Conservation (phyloP, 2,797 vertebrate genomes). For the Alectoris magna region DNA sequence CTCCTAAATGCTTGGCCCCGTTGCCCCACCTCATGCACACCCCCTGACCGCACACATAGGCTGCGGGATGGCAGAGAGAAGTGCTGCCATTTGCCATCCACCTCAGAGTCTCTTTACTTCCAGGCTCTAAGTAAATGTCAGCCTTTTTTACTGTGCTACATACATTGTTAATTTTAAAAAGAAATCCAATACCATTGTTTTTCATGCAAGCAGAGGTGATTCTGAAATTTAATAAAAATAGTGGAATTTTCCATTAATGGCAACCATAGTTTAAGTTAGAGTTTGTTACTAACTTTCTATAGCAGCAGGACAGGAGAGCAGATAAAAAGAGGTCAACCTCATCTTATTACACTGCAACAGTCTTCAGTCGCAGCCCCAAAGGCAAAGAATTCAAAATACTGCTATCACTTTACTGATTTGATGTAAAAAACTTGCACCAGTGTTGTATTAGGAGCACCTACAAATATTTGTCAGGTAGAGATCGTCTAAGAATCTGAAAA, state of each 20-base stretch:
- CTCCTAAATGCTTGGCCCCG: not conserved
- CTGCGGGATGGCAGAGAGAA: constrained; percentile 14
- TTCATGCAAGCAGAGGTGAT: constrained; percentile 47
- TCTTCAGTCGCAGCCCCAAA: constrained; percentile 10
- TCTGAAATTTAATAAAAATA: constrained; percentile 71
- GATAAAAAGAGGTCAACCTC: constrained; percentile 26
- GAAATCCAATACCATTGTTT: constrained; percentile 70
- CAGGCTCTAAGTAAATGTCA: constrained; percentile 73
- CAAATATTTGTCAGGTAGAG: not conserved
- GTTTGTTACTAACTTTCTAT: not conserved
- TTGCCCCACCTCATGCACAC: not conserved
- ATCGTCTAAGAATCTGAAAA: not conserved
- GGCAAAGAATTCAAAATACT: not conserved
- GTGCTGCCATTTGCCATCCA: not conserved
- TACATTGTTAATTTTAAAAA: constrained; percentile 70
- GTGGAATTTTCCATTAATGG: constrained; percentile 56
- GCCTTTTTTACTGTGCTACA: constrained; percentile 53
- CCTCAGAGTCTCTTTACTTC: constrained; percentile 53
- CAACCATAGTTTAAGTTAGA: constrained; percentile 15
- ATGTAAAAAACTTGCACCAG: not conserved
- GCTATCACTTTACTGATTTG: not conserved
- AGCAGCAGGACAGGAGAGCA: not conserved
- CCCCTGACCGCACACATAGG: not conserved
- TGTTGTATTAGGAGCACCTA: not conserved
- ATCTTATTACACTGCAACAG: not conserved